Evolutionary conservation across 92 coral and sea anemone genomes (phyloP).

Genomic region (Porites rus): DNA sequence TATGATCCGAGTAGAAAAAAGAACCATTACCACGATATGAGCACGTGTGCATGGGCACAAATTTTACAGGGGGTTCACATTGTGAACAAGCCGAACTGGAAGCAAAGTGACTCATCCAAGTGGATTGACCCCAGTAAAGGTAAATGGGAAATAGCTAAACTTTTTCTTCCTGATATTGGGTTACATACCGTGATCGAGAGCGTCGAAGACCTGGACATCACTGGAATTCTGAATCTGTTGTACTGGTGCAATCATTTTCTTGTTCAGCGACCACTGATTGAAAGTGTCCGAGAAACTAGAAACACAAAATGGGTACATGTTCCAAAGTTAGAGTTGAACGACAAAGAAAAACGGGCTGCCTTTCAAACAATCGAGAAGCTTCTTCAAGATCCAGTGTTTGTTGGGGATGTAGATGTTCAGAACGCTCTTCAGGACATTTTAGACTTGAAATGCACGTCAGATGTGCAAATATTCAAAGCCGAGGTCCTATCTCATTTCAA

Average conservation of each 20-base stretch:
- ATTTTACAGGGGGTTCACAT: constrained; percentile 52
- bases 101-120: constrained; percentile 74
- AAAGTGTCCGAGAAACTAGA: constrained; percentile 69
- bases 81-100: constrained; percentile 70
- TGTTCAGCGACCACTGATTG: constrained; percentile 60
- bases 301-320: constrained; percentile 84
- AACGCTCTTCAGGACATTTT: constrained; percentile 43
- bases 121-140: constrained; percentile 85
- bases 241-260: constrained; percentile 75
- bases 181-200: constrained; percentile 20
- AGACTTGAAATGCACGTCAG: neutral
- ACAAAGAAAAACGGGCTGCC: constrained; percentile 68
- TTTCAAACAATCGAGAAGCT: constrained; percentile 62
- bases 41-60: constrained; percentile 75
- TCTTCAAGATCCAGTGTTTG: constrained; percentile 77
- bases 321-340: constrained; percentile 63
- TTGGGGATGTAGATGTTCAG: constrained; percentile 58
- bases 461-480: constrained; percentile 27
- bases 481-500: constrained; percentile 7
- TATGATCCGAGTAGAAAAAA: constrained; percentile 45
- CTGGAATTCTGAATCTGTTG: constrained; percentile 81
- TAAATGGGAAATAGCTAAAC: constrained; percentile 87
- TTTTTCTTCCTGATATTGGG: constrained; percentile 78
- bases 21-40: constrained; percentile 67
- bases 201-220: constrained; percentile 64